phyloP scores from a whole-genome alignment of 1,140 invertebrate genomes.

The Ectropis grisescens region DNA sequence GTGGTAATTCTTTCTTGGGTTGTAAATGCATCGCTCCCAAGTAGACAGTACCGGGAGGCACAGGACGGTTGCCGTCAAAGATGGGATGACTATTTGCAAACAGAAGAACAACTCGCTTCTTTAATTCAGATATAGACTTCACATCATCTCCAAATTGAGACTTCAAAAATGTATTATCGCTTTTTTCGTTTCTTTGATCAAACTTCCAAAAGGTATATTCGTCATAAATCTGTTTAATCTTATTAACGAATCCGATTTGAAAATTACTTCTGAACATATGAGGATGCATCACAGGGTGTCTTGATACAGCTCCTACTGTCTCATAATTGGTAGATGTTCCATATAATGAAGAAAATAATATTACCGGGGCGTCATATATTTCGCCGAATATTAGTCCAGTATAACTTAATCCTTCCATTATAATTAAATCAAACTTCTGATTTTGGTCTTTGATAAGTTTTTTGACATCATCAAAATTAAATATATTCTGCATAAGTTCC shows the following conservation, averaged over 20 bases:
- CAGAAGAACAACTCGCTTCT: slow-evolving; percentile 22
- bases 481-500: no score
- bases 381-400: slow-evolving; percentile 25
- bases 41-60: slow-evolving; percentile 16
- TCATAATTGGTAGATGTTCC: slow-evolving; percentile 15
- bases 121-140: slow-evolving; percentile 18
- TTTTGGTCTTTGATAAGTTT: slow-evolving; percentile 26
- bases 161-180: no score
- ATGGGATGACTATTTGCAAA: slow-evolving; percentile 33
- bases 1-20: slow-evolving; percentile 15
- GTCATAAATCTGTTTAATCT: no score
- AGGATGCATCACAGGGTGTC: slow-evolving; percentile 31
- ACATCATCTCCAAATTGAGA: slow-evolving; percentile 28
- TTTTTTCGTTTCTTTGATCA: no score
- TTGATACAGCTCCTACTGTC: slow-evolving; percentile 26
- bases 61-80: slow-evolving; percentile 17
- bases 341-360: slow-evolving; percentile 27
- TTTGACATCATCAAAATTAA: slow-evolving; percentile 18
- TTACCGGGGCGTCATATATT: slow-evolving; percentile 32
- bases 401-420: slow-evolving; percentile 27
- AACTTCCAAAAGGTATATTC: slow-evolving; percentile 22
- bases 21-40: slow-evolving; percentile 22
- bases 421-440: slow-evolving; percentile 38
- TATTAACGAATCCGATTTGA: slow-evolving; percentile 6
- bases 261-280: slow-evolving; percentile 18